These are phyloP conservation scores for Trachelus troglodyta DNA, from an alignment of 2,888 invertebrate species.

Conservation along the genomic window DNA sequence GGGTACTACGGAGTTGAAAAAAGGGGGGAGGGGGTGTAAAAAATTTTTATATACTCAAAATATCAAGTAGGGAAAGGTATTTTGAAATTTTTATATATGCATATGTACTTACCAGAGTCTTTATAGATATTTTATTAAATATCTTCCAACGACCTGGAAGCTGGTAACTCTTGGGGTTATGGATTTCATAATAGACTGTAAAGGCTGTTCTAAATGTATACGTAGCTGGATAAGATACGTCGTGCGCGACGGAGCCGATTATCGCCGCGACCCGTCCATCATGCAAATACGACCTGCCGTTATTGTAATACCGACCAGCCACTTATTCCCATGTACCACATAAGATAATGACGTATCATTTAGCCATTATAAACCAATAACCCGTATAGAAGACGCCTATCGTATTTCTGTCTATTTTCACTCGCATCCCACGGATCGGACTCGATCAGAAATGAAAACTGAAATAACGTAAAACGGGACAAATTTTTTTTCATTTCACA, in stretches of 20 bases:
- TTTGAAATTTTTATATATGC: background rate
- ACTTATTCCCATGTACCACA: slow-evolving; percentile 48
- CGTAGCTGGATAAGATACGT: background rate
- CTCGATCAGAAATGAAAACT: background rate
- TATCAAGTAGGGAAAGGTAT: background rate
- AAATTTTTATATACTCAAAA: background rate
- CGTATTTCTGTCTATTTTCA: background rate
- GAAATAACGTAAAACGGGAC: background rate
- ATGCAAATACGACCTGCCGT: slow-evolving; percentile 16
- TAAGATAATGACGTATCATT: slow-evolving; percentile 44
- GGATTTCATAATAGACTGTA: background rate
- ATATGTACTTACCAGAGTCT: background rate
- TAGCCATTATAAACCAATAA: slow-evolving; percentile 34
- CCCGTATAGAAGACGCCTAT: slow-evolving; percentile 17
- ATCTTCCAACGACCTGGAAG: background rate
- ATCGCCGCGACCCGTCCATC: slow-evolving; percentile 17
- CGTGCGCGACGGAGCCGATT: background rate
- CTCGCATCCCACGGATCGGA: background rate
- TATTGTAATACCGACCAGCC: slow-evolving; percentile 22
- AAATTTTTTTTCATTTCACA: background rate
- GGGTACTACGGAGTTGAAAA: no score
- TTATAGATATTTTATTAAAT: background rate
- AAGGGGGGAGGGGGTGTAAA: no score
- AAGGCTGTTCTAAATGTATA: background rate
- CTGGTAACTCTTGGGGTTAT: background rate